A percentile compares a stretch with the other conserved stretches of the same genome.
Evolutionary conservation across 2,888 invertebrate species (phyloP).

Genomic region (Horisme vitalbata): DNA sequence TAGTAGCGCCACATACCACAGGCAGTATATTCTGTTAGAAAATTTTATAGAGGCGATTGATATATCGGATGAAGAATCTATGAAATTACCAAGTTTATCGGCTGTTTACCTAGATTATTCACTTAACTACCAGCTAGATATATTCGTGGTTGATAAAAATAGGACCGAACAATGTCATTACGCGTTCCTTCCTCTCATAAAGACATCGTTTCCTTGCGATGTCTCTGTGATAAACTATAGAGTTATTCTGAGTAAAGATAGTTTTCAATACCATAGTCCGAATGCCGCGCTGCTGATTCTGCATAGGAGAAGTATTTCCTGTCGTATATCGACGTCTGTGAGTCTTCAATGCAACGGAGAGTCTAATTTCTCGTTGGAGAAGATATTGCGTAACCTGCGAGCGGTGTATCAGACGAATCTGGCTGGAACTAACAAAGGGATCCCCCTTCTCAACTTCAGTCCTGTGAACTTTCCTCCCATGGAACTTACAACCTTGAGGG

Average conservation of each 20-base stretch:
- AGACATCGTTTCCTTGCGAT: slow-evolving; percentile 66
- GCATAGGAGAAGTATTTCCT: slow-evolving; percentile 61
- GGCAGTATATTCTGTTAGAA: slow-evolving; percentile 64
- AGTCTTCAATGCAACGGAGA: slow-evolving; percentile 52
- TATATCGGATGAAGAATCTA: slow-evolving; percentile 16
- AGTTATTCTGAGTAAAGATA: slow-evolving; percentile 41
- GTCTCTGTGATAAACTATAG: slow-evolving; percentile 62
- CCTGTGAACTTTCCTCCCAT: slow-evolving; percentile 58
- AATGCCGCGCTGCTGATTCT: slow-evolving; percentile 56
- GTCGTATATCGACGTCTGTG: slow-evolving; percentile 43
- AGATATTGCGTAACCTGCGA: slow-evolving; percentile 55
- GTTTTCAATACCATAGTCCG: slow-evolving; percentile 36
- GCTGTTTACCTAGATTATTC: slow-evolving; percentile 54
- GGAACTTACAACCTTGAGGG: slow-evolving; percentile 59
- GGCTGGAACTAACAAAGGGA: slow-evolving; percentile 60
- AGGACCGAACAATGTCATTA: slow-evolving; percentile 50
- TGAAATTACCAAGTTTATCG: slow-evolving; percentile 58
- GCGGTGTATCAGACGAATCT: slow-evolving; percentile 62
- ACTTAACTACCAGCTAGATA: slow-evolving; percentile 55
- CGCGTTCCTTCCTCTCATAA: slow-evolving; percentile 61
- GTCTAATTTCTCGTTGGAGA: slow-evolving; percentile 49
- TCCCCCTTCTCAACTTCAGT: slow-evolving; percentile 44
- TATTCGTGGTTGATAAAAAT: slow-evolving; percentile 57
- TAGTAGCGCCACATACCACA: slow-evolving; percentile 86
- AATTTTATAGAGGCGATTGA: slow-evolving; percentile 42